Evolutionary conservation across 2,113 vertebrate species (phyloP), one percentile per base, ranked within the genome.

Genomic region (Canis aureus): DNA sequence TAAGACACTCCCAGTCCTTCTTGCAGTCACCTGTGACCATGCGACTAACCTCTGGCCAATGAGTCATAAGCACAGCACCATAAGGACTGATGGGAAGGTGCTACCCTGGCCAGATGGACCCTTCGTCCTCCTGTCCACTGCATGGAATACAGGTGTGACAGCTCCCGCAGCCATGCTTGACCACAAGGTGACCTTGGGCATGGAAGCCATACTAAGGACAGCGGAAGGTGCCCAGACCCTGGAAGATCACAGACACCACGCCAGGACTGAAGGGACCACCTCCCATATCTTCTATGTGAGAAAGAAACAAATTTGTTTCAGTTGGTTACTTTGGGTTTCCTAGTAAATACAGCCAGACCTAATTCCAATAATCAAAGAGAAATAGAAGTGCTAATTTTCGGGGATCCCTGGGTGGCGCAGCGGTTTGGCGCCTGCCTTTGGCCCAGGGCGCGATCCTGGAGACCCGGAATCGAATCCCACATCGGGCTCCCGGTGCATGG

Each of bases 291-390:
- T 76, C 66, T 25, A 59, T 3, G 1, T 67, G 35, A 85, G 23
- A 95, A 22, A 51, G n/a, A 76, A 74, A 62, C n/a, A 19, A n/a
- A 94, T 35, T 27, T 89, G 79, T 76, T 90, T 90, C 27, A 43
- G 15, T 53, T 16, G 53, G 22, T 78, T 78, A 27, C 43, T 84
- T 19, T 74, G 57, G 43, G 22, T 74, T 93, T 84, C 81, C 35
- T 35, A 53, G 57, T 85, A 93, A 84, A 74, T 76, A 43, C 22
- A 85, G 38, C 80, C 67, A 84, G 57, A 85, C 69, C 17, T n/a
- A 60, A 51, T 43, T 29, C 82, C 23, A 74, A 25, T 74, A 55
- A 73, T 35, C 55, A 27, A 73, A 79, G 89, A 59, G 38, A 92
- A 73, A 73, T 15, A 8, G 55, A 62, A n/a, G 32, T 49, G 90